Evolutionary conservation across 2,797 vertebrate species (phyloP), one percentile per base, ranked within the genome.

Genomic region (Trachops cirrhosus): DNA sequence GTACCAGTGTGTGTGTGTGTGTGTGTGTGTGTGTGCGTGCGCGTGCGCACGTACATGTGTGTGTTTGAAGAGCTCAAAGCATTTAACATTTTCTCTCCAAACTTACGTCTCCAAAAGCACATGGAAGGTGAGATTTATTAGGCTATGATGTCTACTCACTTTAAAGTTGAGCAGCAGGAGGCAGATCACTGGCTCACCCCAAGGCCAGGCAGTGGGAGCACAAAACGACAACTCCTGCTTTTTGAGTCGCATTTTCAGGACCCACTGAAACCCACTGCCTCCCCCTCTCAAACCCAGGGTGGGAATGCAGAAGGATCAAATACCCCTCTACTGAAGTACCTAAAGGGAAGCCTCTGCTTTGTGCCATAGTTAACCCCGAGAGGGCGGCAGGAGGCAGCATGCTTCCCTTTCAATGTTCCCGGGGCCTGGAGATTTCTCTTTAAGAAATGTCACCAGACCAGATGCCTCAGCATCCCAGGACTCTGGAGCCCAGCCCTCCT

Each of bases 21-120:
- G 54, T 74, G 21, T 78, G 52, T 68, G 54, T 68, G 54, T 67
- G 73, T 89, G 78, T 86, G 68, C 10, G 16, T 16, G 26, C 19
- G 8, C 8, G 21, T 15, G 48, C 5, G 22, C 21, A 8, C 11
- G 21, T 9, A n/a, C 3, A 14, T 39, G 52, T 41, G 52, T 80
- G 80, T 83, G 59, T 77, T 21, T 93, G 59, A 68, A 92, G 16
- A 79, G 26, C 22, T 83, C 75, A 74, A 85, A 52, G 67, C 62
- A 79, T 73, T 95, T 83, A 50, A 34, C 29, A 68, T 82, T 86
- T 86, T 91, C 26, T 96, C 46, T 95, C 62, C 26, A 87, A 70
- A 73, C 50, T 52, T 73, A 57, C 9, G 26, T 48, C 34, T 77
- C 74, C 37, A 54, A 34, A 85, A 82, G 57, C 15, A 6, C 54